A percentile compares a stretch with the other conserved stretches of the same genome.
phyloP scores from a whole-genome alignment of 2,797 vertebrate species.

The Premnoplex brunnescens region DNA sequence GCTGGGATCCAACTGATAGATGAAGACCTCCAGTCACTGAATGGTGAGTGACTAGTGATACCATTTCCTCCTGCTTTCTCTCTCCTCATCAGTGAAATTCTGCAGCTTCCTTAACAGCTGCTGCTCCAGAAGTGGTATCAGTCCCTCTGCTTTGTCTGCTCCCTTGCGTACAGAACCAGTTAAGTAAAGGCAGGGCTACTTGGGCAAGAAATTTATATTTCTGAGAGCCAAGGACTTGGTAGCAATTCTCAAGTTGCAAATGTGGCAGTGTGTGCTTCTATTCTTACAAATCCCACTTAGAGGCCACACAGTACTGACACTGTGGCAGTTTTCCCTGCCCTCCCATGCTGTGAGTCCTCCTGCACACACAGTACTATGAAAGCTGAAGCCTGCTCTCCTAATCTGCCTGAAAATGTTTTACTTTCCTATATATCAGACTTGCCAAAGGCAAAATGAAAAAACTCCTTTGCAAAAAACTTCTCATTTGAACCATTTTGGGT shows the following conservation, averaged over 20 bases:
- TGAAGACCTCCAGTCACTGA: constrained; percentile 44
- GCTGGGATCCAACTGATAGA: constrained; percentile 53
- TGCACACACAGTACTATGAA: background rate
- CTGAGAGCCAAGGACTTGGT: background rate
- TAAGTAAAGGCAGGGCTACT: background rate
- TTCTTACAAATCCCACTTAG: background rate
- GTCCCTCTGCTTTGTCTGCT: background rate
- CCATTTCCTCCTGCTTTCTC: background rate
- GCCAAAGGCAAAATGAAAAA: background rate
- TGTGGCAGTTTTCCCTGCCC: background rate
- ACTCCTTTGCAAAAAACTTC: background rate
- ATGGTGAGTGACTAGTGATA: constrained; percentile 54
- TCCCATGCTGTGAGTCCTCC: background rate
- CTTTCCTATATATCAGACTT: background rate
- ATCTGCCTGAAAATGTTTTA: background rate
- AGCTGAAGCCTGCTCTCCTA: background rate
- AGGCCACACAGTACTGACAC: background rate
- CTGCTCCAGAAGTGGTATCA: background rate
- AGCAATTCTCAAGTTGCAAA: background rate
- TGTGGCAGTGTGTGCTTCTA: background rate
- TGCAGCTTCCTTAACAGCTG: background rate
- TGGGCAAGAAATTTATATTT: background rate
- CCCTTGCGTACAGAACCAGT: background rate
- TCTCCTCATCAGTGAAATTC: background rate
- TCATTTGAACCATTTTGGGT: background rate